phyloP scores from a whole-genome alignment of 2,113 vertebrate species.

The Sinocyclocheilus anophthalmus region DNA sequence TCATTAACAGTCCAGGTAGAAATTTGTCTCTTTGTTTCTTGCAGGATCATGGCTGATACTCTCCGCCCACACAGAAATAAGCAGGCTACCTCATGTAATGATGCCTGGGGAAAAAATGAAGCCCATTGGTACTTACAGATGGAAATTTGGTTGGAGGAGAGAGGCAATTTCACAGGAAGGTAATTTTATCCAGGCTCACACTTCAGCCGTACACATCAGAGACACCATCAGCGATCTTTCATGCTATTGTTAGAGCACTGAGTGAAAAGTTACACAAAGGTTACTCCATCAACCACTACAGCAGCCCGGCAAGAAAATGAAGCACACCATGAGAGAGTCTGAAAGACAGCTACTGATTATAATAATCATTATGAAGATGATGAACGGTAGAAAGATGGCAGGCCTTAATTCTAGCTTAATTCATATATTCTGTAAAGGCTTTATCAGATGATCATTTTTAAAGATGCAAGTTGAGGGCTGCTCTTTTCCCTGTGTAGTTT shows the following conservation, averaged over 20 bases:
- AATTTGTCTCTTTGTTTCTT: neutral
- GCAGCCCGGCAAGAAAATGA: conserved; percentile 62
- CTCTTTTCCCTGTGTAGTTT: neutral
- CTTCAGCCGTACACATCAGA: conserved; percentile 66
- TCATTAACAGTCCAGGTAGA: neutral
- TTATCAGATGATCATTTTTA: conserved; percentile 5
- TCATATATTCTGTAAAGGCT: neutral
- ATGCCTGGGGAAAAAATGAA: conserved; percentile 56
- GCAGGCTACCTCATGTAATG: conserved; percentile 61
- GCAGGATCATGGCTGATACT: conserved; percentile 29
- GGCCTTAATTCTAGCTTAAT: conserved; percentile 10
- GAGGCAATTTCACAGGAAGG: conserved; percentile 70
- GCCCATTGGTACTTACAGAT: conserved; percentile 66
- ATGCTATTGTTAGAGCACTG: conserved; percentile 69
- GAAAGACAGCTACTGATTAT: conserved; percentile 20
- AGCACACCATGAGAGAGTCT: neutral
- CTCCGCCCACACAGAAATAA: conserved; percentile 29
- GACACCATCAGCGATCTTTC: conserved; percentile 67
- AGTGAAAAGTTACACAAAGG: conserved; percentile 70
- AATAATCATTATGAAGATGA: conserved; percentile 25
- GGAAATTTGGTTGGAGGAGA: conserved; percentile 70
- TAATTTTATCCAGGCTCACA: conserved; percentile 70
- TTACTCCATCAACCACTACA: conserved; percentile 66
- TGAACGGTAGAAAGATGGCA: neutral
- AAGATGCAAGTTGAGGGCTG: neutral